Evolutionary conservation across 2,113 vertebrate genomes (phyloP).

Genomic region (Notechis scutatus): DNA sequence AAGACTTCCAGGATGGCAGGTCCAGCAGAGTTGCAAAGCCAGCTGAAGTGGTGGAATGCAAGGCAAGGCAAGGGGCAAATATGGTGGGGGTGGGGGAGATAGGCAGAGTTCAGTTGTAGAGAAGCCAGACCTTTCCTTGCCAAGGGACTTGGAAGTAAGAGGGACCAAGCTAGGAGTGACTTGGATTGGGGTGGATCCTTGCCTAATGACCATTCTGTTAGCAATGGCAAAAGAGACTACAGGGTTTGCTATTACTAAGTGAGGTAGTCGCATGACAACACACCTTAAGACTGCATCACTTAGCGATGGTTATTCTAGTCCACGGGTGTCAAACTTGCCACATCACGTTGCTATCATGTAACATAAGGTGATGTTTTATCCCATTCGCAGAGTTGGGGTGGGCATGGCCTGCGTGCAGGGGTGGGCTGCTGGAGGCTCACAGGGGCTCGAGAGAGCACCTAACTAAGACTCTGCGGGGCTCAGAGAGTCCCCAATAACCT

Average conservation of each 20-base stretch:
- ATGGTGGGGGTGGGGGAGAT: not conserved
- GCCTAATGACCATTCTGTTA: not conserved
- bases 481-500: too few species aligned
- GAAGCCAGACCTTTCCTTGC: not conserved
- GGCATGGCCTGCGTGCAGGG: too few species aligned
- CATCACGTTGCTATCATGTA: accelerated
- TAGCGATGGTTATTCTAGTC: not conserved
- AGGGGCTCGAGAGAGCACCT: too few species aligned
- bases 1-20: too few species aligned
- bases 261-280: not conserved
- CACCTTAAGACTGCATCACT: not conserved
- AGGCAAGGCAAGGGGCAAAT: not conserved
- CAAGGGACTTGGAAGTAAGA: not conserved
- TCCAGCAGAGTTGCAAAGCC: not conserved
- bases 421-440: too few species aligned
- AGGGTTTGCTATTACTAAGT: not conserved
- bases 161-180: not conserved
- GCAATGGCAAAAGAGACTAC: not conserved
- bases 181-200: not conserved
- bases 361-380: too few species aligned
- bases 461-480: too few species aligned
- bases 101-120: not conserved
- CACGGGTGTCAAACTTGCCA: too few species aligned
- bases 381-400: too few species aligned
- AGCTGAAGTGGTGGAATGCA: not conserved